These are phyloP conservation scores for Arion vulgaris DNA, from an alignment of 1,140 invertebrate genomes.

Conservation along the genomic window DNA sequence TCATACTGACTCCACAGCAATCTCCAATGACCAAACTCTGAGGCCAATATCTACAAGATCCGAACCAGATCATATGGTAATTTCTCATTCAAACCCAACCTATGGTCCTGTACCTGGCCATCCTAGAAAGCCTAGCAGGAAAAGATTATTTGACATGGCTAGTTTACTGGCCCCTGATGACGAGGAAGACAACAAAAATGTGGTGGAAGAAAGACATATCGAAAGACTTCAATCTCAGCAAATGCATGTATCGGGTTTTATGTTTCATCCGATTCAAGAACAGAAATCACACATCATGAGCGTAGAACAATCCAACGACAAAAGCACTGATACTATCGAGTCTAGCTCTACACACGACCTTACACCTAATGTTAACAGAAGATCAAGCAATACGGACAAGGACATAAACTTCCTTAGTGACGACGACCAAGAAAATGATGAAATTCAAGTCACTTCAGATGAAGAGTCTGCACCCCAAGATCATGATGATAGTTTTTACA, in stretches of 20 bases:
- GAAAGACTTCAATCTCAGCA: neutral
- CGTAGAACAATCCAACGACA: neutral
- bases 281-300: neutral
- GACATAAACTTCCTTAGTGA: neutral
- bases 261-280: neutral
- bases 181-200: constrained; percentile 16
- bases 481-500: neutral
- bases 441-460: constrained; percentile 28
- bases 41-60: constrained; percentile 14
- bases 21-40: neutral
- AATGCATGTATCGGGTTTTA: neutral
- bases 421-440: constrained; percentile 23
- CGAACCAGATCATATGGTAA: constrained; percentile 15
- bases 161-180: constrained; percentile 84
- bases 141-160: constrained; percentile 94
- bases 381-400: neutral
- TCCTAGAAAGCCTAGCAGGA: constrained; percentile 69
- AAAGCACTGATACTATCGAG: neutral
- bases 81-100: neutral
- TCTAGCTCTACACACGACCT: neutral
- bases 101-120: constrained; percentile 41
- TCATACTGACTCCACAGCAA: constrained; percentile 10
- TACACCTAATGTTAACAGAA: neutral
- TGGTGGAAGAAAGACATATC: neutral
- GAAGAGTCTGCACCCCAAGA: constrained; percentile 1